Percentiles rank a stretch among this genome's conserved stretches.
These are phyloP conservation scores for Melitaea athalia DNA, from an alignment of 2,888 invertebrate genomes.

Conservation along the genomic window DNA sequence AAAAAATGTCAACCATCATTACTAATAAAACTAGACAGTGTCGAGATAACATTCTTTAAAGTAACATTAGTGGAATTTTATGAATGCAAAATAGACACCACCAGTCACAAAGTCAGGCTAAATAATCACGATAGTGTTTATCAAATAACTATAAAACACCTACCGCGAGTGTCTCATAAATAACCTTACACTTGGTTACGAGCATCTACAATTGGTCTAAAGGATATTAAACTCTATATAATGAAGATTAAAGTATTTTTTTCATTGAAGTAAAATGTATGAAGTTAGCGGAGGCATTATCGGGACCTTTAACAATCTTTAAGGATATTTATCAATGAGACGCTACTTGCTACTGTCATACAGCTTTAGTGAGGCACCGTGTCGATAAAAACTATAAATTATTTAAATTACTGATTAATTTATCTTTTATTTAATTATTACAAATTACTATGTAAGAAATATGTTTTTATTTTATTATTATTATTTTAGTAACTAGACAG, in stretches of 20 bases:
- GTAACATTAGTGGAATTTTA: conserved; percentile 64
- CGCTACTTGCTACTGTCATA: conserved; percentile 79
- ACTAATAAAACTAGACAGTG: conserved; percentile 54
- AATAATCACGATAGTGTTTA: conserved; percentile 80
- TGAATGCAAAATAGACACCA: conserved; percentile 69
- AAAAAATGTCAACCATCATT: conserved; percentile 31
- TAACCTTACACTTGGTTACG: conserved; percentile 60
- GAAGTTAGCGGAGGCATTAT: conserved; percentile 74
- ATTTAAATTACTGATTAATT: conserved; percentile 10
- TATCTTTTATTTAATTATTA: not conserved
- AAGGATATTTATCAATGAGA: conserved; percentile 81
- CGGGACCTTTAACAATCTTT: conserved; percentile 77
- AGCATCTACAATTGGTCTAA: conserved; percentile 39
- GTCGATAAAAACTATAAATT: conserved; percentile 30
- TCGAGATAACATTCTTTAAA: conserved; percentile 60
- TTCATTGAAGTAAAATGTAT: conserved; percentile 52
- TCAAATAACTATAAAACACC: conserved; percentile 80
- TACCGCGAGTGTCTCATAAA: conserved; percentile 74
- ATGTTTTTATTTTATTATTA: no score
- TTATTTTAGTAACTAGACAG: no score
- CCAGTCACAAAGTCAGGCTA: conserved; percentile 71
- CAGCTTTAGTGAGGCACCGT: conserved; percentile 55
- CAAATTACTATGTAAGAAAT: not conserved
- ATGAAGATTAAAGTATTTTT: conserved; percentile 43
- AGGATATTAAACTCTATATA: conserved; percentile 47